These are phyloP conservation scores for Drosophila neotestacea DNA, from an alignment of 2,888 invertebrate species.

Conservation along the genomic window DNA sequence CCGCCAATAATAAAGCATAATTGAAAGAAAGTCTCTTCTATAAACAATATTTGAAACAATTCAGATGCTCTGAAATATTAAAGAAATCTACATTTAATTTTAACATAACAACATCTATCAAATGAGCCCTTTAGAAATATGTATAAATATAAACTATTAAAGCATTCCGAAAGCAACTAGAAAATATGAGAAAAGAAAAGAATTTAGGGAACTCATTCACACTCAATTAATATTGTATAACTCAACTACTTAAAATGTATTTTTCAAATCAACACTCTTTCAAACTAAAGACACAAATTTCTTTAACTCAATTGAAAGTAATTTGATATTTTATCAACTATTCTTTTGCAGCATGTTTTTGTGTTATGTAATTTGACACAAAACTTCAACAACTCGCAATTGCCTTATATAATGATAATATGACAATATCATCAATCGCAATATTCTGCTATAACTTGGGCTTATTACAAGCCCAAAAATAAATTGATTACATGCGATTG, in stretches of 20 bases:
- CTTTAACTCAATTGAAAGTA: conserved; percentile 1
- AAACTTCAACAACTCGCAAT: neutral
- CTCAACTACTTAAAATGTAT: neutral
- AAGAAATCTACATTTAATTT: too few relatives aligned
- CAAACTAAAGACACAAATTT: neutral
- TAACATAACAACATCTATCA: too few relatives aligned
- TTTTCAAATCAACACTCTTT: neutral
- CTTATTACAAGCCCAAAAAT: conserved; percentile 33
- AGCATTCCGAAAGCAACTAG: too few relatives aligned
- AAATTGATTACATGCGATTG: conserved; percentile 53
- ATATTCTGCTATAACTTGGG: conserved; percentile 45
- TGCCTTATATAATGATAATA: conserved; percentile 26
- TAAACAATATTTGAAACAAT: too few relatives aligned
- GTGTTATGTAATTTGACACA: conserved; percentile 2
- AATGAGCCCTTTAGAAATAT: too few relatives aligned
- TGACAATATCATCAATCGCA: conserved; percentile 32
- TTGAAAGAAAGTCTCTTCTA: too few relatives aligned
- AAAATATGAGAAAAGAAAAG: too few relatives aligned
- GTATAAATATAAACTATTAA: too few relatives aligned
- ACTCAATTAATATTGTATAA: too few relatives aligned
- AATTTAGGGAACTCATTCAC: too few relatives aligned
- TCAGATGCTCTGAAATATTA: too few relatives aligned
- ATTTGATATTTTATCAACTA: conserved; percentile 1
- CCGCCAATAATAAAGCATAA: too few relatives aligned
- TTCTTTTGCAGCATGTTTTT: neutral